Conservation (phyloP, 2,113 vertebrate genomes). For the Tichodroma muraria region DNA sequence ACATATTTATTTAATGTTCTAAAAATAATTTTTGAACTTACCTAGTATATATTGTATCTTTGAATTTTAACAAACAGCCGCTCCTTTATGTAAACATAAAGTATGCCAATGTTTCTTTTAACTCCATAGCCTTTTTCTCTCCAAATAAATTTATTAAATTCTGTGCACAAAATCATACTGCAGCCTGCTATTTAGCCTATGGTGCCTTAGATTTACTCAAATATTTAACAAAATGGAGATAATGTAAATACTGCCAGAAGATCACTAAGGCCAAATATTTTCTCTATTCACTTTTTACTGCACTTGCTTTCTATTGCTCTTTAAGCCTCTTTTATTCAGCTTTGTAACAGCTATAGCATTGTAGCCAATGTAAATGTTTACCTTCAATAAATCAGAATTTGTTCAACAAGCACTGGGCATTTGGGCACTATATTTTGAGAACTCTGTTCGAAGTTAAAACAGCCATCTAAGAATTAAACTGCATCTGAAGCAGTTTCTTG, state of each 20-base stretch:
- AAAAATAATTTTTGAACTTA: constrained; percentile 46
- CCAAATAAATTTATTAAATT: constrained; percentile 63
- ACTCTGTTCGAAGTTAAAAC: background rate
- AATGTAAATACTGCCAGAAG: constrained; percentile 83
- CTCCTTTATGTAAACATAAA: constrained; percentile 62
- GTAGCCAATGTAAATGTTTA: constrained; percentile 86
- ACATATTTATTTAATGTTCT: constrained; percentile 61
- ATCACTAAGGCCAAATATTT: constrained; percentile 88
- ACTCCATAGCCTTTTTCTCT: constrained; percentile 43
- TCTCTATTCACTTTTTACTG: constrained; percentile 86
- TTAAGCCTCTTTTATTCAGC: constrained; percentile 78
- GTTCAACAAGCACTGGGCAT: constrained; percentile 71
- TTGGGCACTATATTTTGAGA: constrained; percentile 67
- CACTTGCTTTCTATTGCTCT: constrained; percentile 83
- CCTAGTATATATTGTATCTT: constrained; percentile 53
- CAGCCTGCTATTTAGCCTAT: constrained; percentile 82
- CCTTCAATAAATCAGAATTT: constrained; percentile 87
- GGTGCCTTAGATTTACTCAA: constrained; percentile 85
- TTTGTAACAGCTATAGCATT: constrained; percentile 82
- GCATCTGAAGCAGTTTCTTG: constrained; percentile 26
- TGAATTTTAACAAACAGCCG: constrained; percentile 47
- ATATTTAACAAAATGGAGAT: constrained; percentile 81
- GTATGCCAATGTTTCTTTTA: constrained; percentile 63
- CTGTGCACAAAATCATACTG: constrained; percentile 75
- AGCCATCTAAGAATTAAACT: background rate